Evolutionary conservation across 2,113 vertebrate species (phyloP), one percentile per base, ranked within the genome.

Genomic region (Pelecanus crispus): DNA sequence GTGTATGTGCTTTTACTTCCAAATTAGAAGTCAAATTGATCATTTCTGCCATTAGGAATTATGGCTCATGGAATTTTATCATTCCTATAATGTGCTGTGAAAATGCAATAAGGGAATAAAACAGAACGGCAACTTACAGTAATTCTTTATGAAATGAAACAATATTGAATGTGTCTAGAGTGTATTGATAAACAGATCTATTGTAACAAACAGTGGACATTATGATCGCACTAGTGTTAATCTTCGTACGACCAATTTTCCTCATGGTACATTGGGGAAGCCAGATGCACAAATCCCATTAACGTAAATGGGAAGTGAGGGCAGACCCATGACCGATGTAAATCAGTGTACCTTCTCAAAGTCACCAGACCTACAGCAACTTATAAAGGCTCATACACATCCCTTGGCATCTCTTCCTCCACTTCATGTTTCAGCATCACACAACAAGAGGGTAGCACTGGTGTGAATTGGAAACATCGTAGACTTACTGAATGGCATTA

Each of bases 101-200:
- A 97, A 97, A 92, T 88, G 93, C 77, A 96, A 80, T 83, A 93
- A 91, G 71, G 81, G 88, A 90, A 92, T 94, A 94, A 92, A 96
- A 81, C 72, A 71, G 66, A 95, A 81, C 4, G 4, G 89, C 90
- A 95, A 59, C 66, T 96, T 90, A 86, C 24, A 95, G 91, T 87
- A 93, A 97, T 96, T 96, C n/a, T 38, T 93, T 92, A 90, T 40
- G 79, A 94, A 97, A 95, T 3, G 25, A 52, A 95, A 21, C 67
- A 71, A 81, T 91, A 95, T 90, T 91, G 86, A 94, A 86, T 55
- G 44, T 81, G 86, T 87, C 95, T 90, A 92, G 81, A 86, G 67
- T 32, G 38, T 92, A 95, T 84, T 96, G 96, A 94, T 94, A 95
- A 96, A 97, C 88, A 95, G 81, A 95, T 94, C 85, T 81, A 87